Base-by-base conservation (phyloP, 2,113 vertebrate species). In the Athene cunicularia region DNA sequence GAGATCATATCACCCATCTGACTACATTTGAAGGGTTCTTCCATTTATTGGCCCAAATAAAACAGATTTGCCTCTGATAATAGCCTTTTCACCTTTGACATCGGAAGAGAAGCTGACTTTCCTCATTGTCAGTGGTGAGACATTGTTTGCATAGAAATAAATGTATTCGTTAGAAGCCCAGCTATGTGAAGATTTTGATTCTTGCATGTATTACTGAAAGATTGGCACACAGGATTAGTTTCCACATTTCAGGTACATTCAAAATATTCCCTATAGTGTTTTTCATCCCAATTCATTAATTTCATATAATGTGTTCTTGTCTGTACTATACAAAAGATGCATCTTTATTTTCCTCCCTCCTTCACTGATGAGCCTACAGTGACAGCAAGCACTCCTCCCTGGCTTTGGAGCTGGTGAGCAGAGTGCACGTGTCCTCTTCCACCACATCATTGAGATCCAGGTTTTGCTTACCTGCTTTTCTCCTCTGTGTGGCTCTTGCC, bases 401-500 rank as follows among this genome's bases (percentile, higher is more conserved):
- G 62, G 55, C 35, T 37, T 24, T 43, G 49, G 55, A 64, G 71
- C 60, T 21, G 12, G 32, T 13, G 80, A n/a, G 79, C 58, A 32
- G 49, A 9, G 11, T 43, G 47, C 23, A 0, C 8, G 35, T 28
- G 37, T 58, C 80, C 47, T 79, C 47, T 71, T 55, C 71, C 47
- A 17, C 21, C 14, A 1, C 27, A 0, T 1, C 37, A 35, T 39
- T 16, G 22, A 24, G 33, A 30, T 15, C 27, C 41, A 49, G 14
- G 50, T 8, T 53, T 22, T 82, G 53, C 30, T 58, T 68, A 74
- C 81, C 87, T 91, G 90, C 39, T 71, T 83, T 86, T 64, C 77
- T 91, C n/a, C 45, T 71, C 50, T 19, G 45, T 26, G 26, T 41
- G 85, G 56, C 49, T 39, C 9, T 62, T 7, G 24, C 43, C 30